Conservation (phyloP, 2,797 vertebrate genomes). For the Labroides dimidiatus region DNA sequence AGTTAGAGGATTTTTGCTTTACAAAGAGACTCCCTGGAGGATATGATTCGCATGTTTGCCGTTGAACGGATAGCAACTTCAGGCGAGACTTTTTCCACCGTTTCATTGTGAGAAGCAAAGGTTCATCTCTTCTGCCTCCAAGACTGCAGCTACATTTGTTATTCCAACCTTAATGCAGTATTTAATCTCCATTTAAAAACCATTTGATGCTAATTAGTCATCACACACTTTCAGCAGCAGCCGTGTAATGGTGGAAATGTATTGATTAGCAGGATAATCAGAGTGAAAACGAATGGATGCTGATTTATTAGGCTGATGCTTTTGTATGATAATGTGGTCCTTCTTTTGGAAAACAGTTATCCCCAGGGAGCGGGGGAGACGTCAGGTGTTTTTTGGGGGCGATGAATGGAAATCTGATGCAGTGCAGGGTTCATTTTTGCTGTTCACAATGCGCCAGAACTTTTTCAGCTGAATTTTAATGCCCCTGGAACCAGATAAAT, state of each 20-base stretch:
- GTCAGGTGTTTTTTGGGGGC: conserved; percentile 27
- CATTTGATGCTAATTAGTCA: conserved; percentile 63
- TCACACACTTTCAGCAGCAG: conserved; percentile 51
- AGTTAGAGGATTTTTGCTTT: conserved; percentile 59
- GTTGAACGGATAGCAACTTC: conserved; percentile 16
- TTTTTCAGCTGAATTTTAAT: conserved; percentile 54
- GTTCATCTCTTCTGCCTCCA: conserved; percentile 10
- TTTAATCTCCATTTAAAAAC: conserved; percentile 72
- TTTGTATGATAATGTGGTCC: conserved; percentile 35
- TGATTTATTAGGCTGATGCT: conserved; percentile 54
- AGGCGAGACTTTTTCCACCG: conserved; percentile 13
- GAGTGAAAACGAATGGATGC: conserved; percentile 41
- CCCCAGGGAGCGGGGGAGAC: conserved; percentile 22
- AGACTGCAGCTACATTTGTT: conserved; percentile 38
- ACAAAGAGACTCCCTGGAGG: conserved; percentile 41
- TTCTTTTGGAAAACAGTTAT: not conserved
- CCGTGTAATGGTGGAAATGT: conserved; percentile 36
- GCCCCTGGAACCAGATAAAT: conserved; percentile 39
- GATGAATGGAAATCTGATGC: conserved; percentile 61
- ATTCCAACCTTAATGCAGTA: conserved; percentile 53
- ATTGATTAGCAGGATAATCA: conserved; percentile 66
- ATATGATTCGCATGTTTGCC: conserved; percentile 10
- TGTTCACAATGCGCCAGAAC: conserved; percentile 20
- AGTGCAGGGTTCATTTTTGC: conserved; percentile 28
- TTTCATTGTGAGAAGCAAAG: conserved; percentile 18